These are phyloP conservation scores for Drosophila cardini DNA, from an alignment of 1,140 invertebrate species.

Conservation along the genomic window DNA sequence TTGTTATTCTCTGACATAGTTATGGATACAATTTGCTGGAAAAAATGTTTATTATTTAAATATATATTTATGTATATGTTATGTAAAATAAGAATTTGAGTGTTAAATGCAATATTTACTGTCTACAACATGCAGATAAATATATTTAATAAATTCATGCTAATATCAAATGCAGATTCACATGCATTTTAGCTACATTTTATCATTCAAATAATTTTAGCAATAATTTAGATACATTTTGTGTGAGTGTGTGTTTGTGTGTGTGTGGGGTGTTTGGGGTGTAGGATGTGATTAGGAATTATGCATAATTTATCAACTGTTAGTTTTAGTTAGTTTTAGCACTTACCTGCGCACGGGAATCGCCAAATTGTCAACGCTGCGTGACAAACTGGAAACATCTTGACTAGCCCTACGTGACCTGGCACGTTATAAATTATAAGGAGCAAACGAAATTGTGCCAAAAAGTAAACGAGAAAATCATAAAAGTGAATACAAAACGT, in stretches of 20 bases:
- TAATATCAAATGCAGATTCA: slow-evolving; percentile 19
- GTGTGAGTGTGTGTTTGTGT: neutral
- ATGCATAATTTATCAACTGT: neutral
- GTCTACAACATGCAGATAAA: slow-evolving; percentile 3
- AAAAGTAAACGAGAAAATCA: slow-evolving; percentile 60
- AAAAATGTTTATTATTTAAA: slow-evolving; percentile 32
- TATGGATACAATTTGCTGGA: slow-evolving; percentile 49
- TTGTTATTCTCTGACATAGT: slow-evolving; percentile 8
- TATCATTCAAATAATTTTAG: neutral
- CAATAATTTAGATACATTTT: slow-evolving; percentile 1
- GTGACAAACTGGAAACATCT: slow-evolving; percentile 88
- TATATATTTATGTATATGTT: slow-evolving; percentile 8
- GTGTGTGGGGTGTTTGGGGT: neutral
- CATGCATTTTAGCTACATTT: slow-evolving; percentile 9
- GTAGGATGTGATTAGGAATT: slow-evolving; percentile 18
- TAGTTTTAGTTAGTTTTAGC: slow-evolving; percentile 26
- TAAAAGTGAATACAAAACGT: slow-evolving; percentile 46
- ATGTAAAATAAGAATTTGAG: neutral
- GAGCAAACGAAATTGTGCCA: slow-evolving; percentile 78
- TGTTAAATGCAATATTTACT: slow-evolving; percentile 22
- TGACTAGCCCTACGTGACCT: slow-evolving; percentile 92
- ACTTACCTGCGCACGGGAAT: slow-evolving; percentile 84
- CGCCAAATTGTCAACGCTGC: slow-evolving; percentile 86
- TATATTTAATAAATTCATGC: neutral
- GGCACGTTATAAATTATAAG: slow-evolving; percentile 82